These are phyloP conservation scores for Dysdera silvatica DNA, from an alignment of 1,140 invertebrate species.

Conservation along the genomic window DNA sequence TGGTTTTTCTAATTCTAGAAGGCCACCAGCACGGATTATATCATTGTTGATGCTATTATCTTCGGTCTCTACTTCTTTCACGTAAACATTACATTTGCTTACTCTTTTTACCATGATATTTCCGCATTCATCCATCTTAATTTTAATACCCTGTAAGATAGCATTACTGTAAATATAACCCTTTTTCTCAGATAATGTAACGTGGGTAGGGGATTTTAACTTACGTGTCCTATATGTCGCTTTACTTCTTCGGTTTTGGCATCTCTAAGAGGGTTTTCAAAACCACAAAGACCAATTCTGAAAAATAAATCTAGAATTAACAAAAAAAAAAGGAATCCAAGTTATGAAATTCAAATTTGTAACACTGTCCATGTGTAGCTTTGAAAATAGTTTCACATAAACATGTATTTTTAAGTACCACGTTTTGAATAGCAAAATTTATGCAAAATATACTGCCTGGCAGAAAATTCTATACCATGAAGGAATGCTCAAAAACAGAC, in stretches of 20 bases:
- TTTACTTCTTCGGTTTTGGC: conserved; percentile 82
- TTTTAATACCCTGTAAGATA: conserved; percentile 71
- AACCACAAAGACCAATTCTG: conserved; percentile 84
- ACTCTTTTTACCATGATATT: conserved; percentile 87
- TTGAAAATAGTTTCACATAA: no score
- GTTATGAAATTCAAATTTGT: no score
- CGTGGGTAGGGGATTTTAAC: no score
- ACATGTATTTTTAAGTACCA: no score
- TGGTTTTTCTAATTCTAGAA: conserved; percentile 81
- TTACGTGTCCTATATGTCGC: conserved; percentile 79
- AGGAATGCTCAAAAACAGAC: no score
- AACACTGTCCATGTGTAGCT: no score
- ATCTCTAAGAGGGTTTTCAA: conserved; percentile 89
- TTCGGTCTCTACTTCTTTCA: conserved; percentile 56
- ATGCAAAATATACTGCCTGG: no score
- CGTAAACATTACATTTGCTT: conserved; percentile 81
- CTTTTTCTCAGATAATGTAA: no score
- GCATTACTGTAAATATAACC: not conserved
- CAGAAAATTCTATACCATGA: no score
- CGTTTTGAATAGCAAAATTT: no score
- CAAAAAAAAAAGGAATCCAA: no score
- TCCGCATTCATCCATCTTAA: conserved; percentile 90
- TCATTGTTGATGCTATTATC: conserved; percentile 75
- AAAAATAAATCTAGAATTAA: conserved; percentile 41
- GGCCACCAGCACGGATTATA: conserved; percentile 73